Base-by-base conservation (phyloP, 2,888 invertebrate genomes). In the Nebria salina region DNA sequence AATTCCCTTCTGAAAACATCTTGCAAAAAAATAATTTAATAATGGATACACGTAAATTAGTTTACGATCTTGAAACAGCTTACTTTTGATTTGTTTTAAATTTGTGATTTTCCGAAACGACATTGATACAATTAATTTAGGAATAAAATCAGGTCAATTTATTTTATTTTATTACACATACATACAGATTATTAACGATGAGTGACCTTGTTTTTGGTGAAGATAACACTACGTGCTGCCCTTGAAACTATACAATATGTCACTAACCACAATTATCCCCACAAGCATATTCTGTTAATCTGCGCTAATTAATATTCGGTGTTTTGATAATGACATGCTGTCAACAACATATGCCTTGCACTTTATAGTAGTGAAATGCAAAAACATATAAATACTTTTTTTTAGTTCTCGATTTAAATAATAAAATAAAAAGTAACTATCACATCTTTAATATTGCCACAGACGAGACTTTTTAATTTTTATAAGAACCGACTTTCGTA, bases 241-340 rank as follows among this genome's bases (percentile, higher is more conserved):
- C 54, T 54, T 54, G 54, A 54, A 54, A 13, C 54, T 13, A 54
- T 54, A 54, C 54, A 54, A 54, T 54, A 54, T 54, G 54, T 13
- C 54, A 54, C 54, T 11, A 54, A 13, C 54, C 54, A 54, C 54
- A 54, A 54, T 54, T 54, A 54, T 54, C 54, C 54, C 13, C 54
- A 54, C 54, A 54, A 54, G 54, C 54, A 13, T 34, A 34, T 54
- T 54, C 54, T 54, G 54, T 54, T 54, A 54, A 54, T 54, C 7
- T 54, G 54, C 54, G 54, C 54, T 54, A 54, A 54, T 54, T 54
- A 54, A 54, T 54, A 54, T 54, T 54, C 54, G 54, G 54, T 54
- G 54, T 54, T 54, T 54, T 54, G 54, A 11, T 54, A 13, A 54
- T 54, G 54, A 54, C 7, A 1, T 2, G 7, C 54, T 54, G 54